phyloP scores from a whole-genome alignment of 2,888 invertebrate genomes.

The Phaedon cochleariae region DNA sequence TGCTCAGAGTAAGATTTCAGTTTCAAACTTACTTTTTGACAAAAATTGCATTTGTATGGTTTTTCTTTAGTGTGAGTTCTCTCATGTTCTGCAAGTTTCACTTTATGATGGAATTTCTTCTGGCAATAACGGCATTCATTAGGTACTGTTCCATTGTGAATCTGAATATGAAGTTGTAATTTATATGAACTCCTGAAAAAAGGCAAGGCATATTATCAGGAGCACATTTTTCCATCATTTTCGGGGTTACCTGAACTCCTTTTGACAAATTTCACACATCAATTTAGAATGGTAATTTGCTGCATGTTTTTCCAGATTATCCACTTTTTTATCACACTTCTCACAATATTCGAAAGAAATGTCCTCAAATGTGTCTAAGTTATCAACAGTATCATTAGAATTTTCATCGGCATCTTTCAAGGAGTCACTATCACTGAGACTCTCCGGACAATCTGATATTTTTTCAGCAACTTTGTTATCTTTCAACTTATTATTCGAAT shows the following conservation, averaged over 20 bases:
- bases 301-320: slow-evolving; percentile 9
- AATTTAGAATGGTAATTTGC: slow-evolving; percentile 18
- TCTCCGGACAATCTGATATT: background rate
- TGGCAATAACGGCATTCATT: slow-evolving; percentile 52
- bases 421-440: background rate
- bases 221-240: background rate
- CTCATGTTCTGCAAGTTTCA: slow-evolving; percentile 51
- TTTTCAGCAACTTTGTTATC: background rate
- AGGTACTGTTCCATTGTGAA: slow-evolving; percentile 51
- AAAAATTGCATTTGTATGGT: slow-evolving; percentile 34
- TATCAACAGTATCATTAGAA: background rate
- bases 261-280: slow-evolving; percentile 44
- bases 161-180: slow-evolving; percentile 49
- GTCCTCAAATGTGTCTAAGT: background rate
- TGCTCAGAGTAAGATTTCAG: too few species aligned
- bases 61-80: slow-evolving; percentile 54
- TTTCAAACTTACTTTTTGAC: background rate
- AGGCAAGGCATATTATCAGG: background rate
- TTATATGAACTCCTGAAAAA: slow-evolving; percentile 46
- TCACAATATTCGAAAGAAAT: slow-evolving; percentile 7
- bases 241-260: slow-evolving; percentile 45
- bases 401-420: background rate
- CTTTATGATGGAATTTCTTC: slow-evolving; percentile 51
- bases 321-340: slow-evolving; percentile 15
- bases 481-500: background rate